phyloP scores from a whole-genome alignment of 2,113 vertebrate genomes.

The Saccopteryx bilineata region DNA sequence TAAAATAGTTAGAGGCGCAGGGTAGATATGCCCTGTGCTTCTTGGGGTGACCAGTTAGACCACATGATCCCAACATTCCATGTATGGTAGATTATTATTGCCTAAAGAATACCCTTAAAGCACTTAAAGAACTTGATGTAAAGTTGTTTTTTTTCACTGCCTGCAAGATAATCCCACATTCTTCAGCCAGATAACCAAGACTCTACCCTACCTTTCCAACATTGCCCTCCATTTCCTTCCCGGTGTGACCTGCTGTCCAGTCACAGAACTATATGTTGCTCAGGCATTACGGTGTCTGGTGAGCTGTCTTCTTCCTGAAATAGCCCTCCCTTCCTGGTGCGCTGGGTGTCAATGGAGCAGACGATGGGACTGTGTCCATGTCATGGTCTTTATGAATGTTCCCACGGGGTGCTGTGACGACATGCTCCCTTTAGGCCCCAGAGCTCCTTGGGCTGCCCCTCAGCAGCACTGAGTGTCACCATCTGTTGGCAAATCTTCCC shows the following conservation, averaged over 20 bases:
- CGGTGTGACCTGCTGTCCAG: not conserved
- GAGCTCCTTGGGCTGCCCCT: fast-evolving
- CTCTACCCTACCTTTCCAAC: not conserved
- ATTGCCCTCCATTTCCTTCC: not conserved
- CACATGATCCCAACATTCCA: not conserved
- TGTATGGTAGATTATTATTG: not conserved
- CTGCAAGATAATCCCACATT: not conserved
- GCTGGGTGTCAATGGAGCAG: not conserved
- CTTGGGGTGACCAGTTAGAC: not conserved
- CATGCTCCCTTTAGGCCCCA: fast-evolving
- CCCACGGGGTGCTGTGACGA: too few species aligned
- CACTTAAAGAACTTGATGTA: not conserved
- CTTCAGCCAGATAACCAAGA: not conserved
- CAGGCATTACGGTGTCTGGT: not conserved
- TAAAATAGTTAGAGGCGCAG: not conserved
- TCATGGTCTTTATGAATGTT: not conserved
- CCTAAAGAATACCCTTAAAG: not conserved
- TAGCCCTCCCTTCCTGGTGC: not conserved
- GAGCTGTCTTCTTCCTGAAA: not conserved
- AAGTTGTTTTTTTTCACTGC: not conserved
- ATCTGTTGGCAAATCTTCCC: not conserved
- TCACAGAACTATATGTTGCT: not conserved
- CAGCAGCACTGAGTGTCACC: not conserved
- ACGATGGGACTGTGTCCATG: not conserved
- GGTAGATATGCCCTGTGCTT: not conserved